Percentiles rank a stretch among this genome's conserved stretches.
phyloP scores from a whole-genome alignment of 2,113 vertebrate species.

The Myodes glareolus region DNA sequence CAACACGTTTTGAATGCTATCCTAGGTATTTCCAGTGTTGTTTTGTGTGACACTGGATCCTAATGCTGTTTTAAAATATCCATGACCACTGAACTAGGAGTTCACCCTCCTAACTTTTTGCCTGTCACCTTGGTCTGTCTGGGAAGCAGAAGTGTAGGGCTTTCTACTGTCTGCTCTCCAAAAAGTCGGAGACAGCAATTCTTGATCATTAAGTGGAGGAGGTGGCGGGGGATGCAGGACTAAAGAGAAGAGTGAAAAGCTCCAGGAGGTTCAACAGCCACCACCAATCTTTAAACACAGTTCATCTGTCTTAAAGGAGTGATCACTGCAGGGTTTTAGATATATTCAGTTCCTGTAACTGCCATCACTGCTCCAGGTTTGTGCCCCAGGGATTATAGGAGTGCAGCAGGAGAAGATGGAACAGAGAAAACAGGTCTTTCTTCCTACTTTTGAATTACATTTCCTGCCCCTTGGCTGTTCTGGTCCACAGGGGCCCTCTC shows the following conservation, averaged over 20 bases:
- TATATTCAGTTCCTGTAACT: not conserved
- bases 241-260: not conserved
- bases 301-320: not conserved
- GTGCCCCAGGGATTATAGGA: not conserved
- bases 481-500: not conserved
- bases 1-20: slow-evolving; percentile 21
- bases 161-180: not conserved
- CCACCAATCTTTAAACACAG: not conserved
- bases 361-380: not conserved
- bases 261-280: not conserved
- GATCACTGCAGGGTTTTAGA: not conserved
- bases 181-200: not conserved
- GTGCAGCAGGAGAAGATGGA: not conserved
- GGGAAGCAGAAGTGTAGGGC: not conserved
- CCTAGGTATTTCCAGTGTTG: not conserved
- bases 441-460: not conserved
- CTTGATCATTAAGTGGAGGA: not conserved
- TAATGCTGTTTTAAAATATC: not conserved
- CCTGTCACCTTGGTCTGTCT: not conserved
- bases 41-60: not conserved
- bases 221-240: not conserved
- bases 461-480: not conserved
- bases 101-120: not conserved
- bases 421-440: not conserved
- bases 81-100: not conserved